Base-by-base conservation (phyloP, 1,140 invertebrate genomes). In the Nephotettix cincticeps region DNA sequence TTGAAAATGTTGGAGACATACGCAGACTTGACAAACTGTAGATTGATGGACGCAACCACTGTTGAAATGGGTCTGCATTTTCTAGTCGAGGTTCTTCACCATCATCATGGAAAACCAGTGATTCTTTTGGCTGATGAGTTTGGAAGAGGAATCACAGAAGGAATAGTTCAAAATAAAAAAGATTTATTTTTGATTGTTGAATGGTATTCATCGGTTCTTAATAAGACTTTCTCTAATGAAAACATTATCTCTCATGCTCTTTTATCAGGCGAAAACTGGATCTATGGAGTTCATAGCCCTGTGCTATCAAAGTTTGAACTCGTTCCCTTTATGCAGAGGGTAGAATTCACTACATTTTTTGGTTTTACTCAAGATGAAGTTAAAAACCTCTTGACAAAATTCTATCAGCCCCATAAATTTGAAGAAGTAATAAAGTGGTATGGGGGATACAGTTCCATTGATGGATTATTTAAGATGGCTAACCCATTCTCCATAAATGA, bases 161-260 rank as follows among this genome's bases (percentile, higher is more conserved):
- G 47, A 51, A 51, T 51, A 3, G 4, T 51, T 4, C 14, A 51
- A 4, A 51, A 51, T n/a, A 17, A 51, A 4, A 17, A 19, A 17
- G 47, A 51, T n/a, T 21, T 51, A 17, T 4, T 4, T 21, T 4
- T n/a, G 3, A 21, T 51, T 19, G 47, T 51, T 51, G 47, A 21
- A n/a, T 51, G 14, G 47, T 51, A 51, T 51, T 51, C 47, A 3
- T 51, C 47, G n/a, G 21, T 51, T 51, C 47, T 51, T n/a, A 51
- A 51, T n/a, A 51, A 17, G 4, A 51, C 47, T 17, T 51, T 51
- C n/a, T 2, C 14, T n/a, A 51, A 51, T 21, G 14, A 17, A 4
- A 51, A 17, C 19, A 2, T 51, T n/a, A 51, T 51, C 14, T 4
- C 47, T 9, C 47, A 51, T 21, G 47, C 47, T 19, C 19, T 51